Base-by-base conservation (phyloP, 53 echinoderm and acorn worm species). In the Luidia sarsii region DNA sequence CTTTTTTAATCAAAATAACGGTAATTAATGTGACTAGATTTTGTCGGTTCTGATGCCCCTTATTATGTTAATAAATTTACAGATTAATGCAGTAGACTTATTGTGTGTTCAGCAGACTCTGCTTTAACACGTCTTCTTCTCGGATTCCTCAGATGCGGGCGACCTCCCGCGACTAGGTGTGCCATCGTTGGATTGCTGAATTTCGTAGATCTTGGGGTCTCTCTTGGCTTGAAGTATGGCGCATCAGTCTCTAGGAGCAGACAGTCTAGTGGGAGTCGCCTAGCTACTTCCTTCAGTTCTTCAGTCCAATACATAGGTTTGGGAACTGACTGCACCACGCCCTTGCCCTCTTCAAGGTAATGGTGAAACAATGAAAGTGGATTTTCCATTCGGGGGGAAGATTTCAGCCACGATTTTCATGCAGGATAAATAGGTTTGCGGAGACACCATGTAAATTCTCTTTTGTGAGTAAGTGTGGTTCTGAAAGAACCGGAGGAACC, bases 171-270 rank as follows among this genome's bases (percentile, higher is more conserved):
- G 24, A 71, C 72, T 14, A 24, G 55, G 2, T 36, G 23, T 8
- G 71, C 55, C 50, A 50, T 37, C 16, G 72, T 71, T 11, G 72
- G 55, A 38, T 14, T 71, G 55, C 53, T 71, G 55, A 71, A 35
- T 19, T 35, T 24, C 3, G 3, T 1, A 1, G 36, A 2, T 1
- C 3, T 11, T 3, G 36, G 35, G 13, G 38, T 18, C 23, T 23
- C 15, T 7, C 4, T 16, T 39, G 65, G 65, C 20, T 6, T 39
- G 38, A 54, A 52, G 24, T 52, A 52, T 3, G 71, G 52, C 19
- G 71, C 52, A 35, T 71, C 53, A 0, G 71, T 71, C 24, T 71
- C 55, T 9, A 65, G 41, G 1, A 65, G 9, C 10, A 65, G 65
- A 2, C 65, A 23, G 19, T 39, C 65, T 7, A 65, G 65, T 7